Base-by-base conservation (phyloP, 53 echinoderm and acorn worm genomes). In the Echinarachnius parma region DNA sequence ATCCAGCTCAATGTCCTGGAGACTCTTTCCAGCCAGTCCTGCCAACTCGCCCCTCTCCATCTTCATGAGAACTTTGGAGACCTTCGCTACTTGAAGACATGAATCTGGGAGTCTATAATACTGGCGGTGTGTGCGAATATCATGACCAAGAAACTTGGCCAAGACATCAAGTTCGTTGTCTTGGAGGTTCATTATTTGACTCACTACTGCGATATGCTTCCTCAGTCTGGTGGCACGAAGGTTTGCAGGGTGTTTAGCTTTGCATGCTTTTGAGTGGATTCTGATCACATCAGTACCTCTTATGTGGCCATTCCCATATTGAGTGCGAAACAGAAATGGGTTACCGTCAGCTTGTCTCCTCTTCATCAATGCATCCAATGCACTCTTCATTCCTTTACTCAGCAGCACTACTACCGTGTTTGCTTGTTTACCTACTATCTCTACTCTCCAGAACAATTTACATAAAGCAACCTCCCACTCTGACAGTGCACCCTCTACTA, bases 121-220 rank as follows among this genome's bases (percentile, higher is more conserved):
- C 50, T 90, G 72, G 1, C 82, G 39, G 45, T 86, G 86, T 0
- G 69, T 75, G 1, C 82, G 21, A 2, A 90, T 55, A 61, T 90
- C 82, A 59, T 90, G 90, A 0, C 90, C 90, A 29, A 90, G 9
- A 32, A 90, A 86, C 4, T 49, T 71, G 2, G 90, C 90, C n/a
- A 90, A 34, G 1, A 90, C 45, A 49, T 90, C 91, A 0, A 49
- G 54, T 44, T 90, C 91, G 55, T 84, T 88, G 35, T 87, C 87
- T 53, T 80, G 76, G 22, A 84, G 59, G 56, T 84, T 87, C 60
- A 84, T 83, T 30, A 81, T 49, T 39, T 87, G 84, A 9, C 75
- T 84, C 56, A 87, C 56, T 35, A 82, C 81, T 4, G 81, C 84
- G 30, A 92, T 78, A 20, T 92, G 92, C 46, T 92, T 87, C 23